A percentile compares a stretch with the other conserved stretches of the same genome.
These are phyloP conservation scores for Masticophis lateralis DNA, from an alignment of 2,797 vertebrate species.

Conservation along the genomic window DNA sequence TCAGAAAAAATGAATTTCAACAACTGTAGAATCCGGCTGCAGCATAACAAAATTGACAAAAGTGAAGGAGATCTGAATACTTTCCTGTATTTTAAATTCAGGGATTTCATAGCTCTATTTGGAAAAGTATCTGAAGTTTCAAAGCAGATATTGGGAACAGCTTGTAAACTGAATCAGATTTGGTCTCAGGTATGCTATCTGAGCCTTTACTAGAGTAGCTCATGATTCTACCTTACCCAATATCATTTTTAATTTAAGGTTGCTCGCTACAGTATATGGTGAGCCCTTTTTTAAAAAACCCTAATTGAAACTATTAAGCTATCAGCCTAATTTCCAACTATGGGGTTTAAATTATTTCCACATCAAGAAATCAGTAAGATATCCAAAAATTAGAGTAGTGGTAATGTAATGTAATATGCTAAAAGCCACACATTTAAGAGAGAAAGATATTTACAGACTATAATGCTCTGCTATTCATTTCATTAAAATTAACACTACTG, in stretches of 20 bases:
- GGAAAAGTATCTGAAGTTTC: background rate
- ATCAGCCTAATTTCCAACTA: background rate
- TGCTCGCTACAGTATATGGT: background rate
- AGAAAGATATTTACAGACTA: background rate
- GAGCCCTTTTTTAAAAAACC: background rate
- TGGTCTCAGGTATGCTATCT: background rate
- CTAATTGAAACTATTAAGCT: background rate
- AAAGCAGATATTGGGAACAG: background rate
- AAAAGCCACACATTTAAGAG: background rate
- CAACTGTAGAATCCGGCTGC: background rate
- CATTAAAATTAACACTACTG: background rate
- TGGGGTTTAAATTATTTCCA: background rate
- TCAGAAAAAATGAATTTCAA: background rate
- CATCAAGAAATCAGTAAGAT: background rate
- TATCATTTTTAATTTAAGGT: background rate
- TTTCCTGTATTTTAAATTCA: background rate
- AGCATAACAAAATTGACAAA: background rate
- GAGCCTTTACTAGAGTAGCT: background rate
- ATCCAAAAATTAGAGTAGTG: background rate
- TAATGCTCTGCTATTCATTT: conserved; percentile 20
- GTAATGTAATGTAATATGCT: background rate
- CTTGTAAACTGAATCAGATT: background rate
- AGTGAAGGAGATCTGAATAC: background rate
- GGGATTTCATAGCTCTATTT: background rate
- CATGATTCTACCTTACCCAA: background rate